Evolutionary conservation across 2,797 vertebrate species (phyloP).

Genomic region (Heteromormyrus szaboi): DNA sequence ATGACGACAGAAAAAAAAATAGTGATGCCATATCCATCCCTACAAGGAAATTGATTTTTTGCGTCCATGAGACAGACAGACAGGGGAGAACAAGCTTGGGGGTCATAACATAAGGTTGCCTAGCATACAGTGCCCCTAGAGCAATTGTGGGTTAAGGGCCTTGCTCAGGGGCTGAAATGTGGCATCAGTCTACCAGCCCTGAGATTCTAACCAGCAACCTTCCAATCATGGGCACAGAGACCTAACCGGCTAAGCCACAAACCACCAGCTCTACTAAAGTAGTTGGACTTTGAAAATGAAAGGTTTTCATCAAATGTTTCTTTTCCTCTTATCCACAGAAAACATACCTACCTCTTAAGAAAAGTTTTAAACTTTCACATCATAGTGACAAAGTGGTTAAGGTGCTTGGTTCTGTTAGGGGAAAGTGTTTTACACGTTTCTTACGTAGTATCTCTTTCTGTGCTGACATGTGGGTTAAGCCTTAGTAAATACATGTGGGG

Average conservation of each 20-base stretch:
- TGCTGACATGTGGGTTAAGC: not conserved
- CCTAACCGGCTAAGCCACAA: not conserved
- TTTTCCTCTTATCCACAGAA: not conserved
- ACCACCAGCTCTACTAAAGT: not conserved
- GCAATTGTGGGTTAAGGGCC: not conserved
- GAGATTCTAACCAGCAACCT: not conserved
- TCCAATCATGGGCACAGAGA: not conserved
- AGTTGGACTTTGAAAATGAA: not conserved
- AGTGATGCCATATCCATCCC: not conserved
- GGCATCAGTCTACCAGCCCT: not conserved
- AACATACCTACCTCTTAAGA: not conserved
- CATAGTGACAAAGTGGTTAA: not conserved
- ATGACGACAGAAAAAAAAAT: not conserved
- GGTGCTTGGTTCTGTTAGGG: not conserved
- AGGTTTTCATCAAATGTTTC: not conserved
- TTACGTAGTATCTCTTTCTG: not conserved
- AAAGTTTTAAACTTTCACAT: not conserved
- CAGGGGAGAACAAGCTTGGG: not conserved
- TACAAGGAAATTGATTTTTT: not conserved
- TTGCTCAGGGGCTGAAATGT: not conserved
- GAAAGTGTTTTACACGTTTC: not conserved
- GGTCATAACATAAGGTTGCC: not conserved
- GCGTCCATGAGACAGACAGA: not conserved
- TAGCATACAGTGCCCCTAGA: not conserved
- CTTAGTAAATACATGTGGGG: not conserved